phyloP scores from a whole-genome alignment of 2,113 vertebrate genomes.

The Planiliza haematocheilus region DNA sequence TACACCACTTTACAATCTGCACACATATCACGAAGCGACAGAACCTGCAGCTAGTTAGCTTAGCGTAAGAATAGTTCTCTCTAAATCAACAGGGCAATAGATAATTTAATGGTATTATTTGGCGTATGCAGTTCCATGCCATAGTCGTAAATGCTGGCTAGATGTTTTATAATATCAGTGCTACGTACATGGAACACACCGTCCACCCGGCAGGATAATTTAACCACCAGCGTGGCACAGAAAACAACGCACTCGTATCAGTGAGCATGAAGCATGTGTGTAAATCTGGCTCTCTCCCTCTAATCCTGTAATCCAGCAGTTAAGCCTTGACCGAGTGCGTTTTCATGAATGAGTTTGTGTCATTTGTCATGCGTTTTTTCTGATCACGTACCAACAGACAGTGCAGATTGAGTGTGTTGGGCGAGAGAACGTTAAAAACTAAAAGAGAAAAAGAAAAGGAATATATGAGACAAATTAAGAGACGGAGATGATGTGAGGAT shows the following conservation, averaged over 20 bases:
- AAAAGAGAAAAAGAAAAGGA: neutral
- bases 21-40: neutral
- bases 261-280: slow-evolving; percentile 18
- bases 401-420: neutral
- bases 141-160: no score
- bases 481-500: neutral
- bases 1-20: no score
- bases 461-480: slow-evolving; percentile 7
- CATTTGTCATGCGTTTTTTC: slow-evolving; percentile 38
- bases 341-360: slow-evolving; percentile 70
- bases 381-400: slow-evolving; percentile 1
- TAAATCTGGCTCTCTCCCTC: slow-evolving; percentile 55
- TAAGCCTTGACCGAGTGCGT: slow-evolving; percentile 62
- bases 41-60: neutral
- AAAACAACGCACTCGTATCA: neutral
- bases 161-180: no score
- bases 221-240: slow-evolving; percentile 13
- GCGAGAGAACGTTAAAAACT: neutral
- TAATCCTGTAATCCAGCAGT: slow-evolving; percentile 75
- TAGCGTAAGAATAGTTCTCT: no score
- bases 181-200: slow-evolving; percentile 20
- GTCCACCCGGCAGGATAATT: slow-evolving; percentile 23
- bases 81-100: neutral
- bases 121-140: neutral
- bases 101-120: neutral